Percentiles rank a stretch among this genome's conserved stretches.
phyloP scores from a whole-genome alignment of 2,113 vertebrate genomes.

The Balaeniceps rex region DNA sequence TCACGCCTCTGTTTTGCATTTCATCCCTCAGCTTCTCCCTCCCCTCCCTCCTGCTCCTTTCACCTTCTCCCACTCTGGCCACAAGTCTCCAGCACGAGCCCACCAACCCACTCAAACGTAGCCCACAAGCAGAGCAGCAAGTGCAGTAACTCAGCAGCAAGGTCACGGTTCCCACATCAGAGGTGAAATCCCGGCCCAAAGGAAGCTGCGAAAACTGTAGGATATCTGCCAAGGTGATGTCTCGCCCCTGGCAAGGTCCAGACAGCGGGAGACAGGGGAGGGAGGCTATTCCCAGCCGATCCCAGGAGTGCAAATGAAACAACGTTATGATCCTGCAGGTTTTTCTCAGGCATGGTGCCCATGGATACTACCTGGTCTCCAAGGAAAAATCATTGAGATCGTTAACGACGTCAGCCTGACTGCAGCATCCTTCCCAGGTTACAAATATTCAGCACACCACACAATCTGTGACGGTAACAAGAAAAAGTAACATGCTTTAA shows the following conservation, averaged over 20 bases:
- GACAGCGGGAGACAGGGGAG: neutral
- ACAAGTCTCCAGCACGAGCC: accelerated
- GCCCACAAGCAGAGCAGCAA: neutral
- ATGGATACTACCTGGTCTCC: neutral
- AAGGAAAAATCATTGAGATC: accelerated
- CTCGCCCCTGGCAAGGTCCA: neutral
- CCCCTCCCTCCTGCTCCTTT: neutral
- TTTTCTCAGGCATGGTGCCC: neutral
- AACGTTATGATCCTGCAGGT: neutral
- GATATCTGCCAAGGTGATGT: neutral
- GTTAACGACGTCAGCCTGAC: neutral
- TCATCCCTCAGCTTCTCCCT: neutral
- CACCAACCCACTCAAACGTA: accelerated
- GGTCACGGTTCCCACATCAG: neutral
- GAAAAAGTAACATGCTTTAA: neutral
- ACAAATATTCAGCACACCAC: neutral
- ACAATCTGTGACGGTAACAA: accelerated
- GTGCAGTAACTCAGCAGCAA: neutral
- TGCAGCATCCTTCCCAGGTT: neutral
- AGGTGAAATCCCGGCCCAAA: neutral
- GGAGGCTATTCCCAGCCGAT: neutral
- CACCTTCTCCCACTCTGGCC: too few species aligned
- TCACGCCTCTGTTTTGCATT: neutral
- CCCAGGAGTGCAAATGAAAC: neutral
- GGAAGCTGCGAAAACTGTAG: accelerated